Conservation (phyloP, 2,113 vertebrate genomes). For the Pituophis catenifer region DNA sequence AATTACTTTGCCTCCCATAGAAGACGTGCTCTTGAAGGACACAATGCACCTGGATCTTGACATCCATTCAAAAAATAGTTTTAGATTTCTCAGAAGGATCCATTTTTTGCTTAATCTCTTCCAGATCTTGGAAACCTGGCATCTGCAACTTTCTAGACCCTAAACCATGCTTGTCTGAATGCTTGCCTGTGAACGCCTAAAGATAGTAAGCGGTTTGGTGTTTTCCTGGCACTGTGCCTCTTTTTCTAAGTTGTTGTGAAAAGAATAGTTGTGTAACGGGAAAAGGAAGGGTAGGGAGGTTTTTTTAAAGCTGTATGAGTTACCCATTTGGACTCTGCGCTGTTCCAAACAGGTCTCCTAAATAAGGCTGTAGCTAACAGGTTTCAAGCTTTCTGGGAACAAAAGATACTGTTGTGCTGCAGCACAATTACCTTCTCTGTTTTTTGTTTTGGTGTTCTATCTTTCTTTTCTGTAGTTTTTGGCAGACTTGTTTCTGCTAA, state of each 20-base stretch:
- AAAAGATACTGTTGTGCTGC: background rate
- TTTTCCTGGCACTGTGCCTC: slow-evolving; percentile 29
- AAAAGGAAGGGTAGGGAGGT: background rate
- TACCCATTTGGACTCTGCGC: slow-evolving; percentile 20
- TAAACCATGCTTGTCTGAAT: slow-evolving; percentile 9
- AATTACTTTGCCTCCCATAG: background rate
- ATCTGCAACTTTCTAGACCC: background rate
- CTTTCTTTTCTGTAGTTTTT: slow-evolving; percentile 5
- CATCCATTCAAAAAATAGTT: background rate
- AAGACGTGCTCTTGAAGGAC: background rate
- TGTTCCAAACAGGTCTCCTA: slow-evolving; percentile 42
- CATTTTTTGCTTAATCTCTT: background rate
- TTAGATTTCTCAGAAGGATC: background rate
- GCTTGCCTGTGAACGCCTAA: background rate
- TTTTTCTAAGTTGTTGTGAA: slow-evolving; percentile 46
- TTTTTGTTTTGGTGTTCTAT: background rate
- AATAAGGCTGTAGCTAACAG: slow-evolving; percentile 29
- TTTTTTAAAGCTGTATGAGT: slow-evolving; percentile 18
- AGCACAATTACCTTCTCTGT: slow-evolving; percentile 20
- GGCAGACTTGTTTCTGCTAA: slow-evolving; percentile 1
- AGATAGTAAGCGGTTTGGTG: slow-evolving; percentile 15
- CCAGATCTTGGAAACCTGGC: background rate
- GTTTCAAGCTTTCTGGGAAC: slow-evolving; percentile 34
- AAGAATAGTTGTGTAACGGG: slow-evolving; percentile 50
- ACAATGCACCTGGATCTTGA: background rate